Evolutionary conservation across 2,888 invertebrate species (phyloP).

Genomic region (Yponomeuta malinellus): DNA sequence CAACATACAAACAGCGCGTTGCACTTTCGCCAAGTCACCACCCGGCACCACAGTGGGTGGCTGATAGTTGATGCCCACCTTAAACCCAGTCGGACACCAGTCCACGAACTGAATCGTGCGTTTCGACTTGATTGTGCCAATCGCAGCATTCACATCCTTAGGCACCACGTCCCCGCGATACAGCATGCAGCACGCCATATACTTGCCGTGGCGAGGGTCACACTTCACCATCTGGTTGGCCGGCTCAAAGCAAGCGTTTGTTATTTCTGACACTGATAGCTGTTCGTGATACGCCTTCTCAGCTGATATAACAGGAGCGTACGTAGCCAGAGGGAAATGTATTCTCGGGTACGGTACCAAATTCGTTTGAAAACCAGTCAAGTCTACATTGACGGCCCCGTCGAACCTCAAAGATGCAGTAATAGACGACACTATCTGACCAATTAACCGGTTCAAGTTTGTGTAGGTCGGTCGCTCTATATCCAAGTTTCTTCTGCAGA

Average conservation of each 20-base stretch:
- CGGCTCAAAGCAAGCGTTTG: slow-evolving; percentile 96
- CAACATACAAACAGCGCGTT: slow-evolving; percentile 96
- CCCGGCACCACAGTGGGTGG: slow-evolving; percentile 92
- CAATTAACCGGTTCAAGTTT: slow-evolving; percentile 95
- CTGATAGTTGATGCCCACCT: slow-evolving; percentile 91
- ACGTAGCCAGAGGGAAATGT: slow-evolving; percentile 93
- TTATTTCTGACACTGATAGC: slow-evolving; percentile 92
- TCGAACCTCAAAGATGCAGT: slow-evolving; percentile 94
- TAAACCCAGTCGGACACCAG: slow-evolving; percentile 89
- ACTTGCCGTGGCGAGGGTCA: slow-evolving; percentile 92
- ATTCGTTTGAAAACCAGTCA: slow-evolving; percentile 95
- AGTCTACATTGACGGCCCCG: slow-evolving; percentile 92
- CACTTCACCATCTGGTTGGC: slow-evolving; percentile 97
- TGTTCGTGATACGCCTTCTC: slow-evolving; percentile 97
- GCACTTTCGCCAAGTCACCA: slow-evolving; percentile 93
- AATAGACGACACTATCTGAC: slow-evolving; percentile 94
- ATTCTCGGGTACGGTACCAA: slow-evolving; percentile 96
- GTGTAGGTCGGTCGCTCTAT: slow-evolving; percentile 97
- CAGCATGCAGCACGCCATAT: slow-evolving; percentile 97
- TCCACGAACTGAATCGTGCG: slow-evolving; percentile 95
- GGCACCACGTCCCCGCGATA: slow-evolving; percentile 96
- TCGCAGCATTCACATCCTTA: slow-evolving; percentile 95
- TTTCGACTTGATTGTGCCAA: slow-evolving; percentile 95
- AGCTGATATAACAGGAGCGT: slow-evolving; percentile 93
- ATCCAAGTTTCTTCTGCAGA: slow-evolving; percentile 94